A percentile compares a stretch with the other conserved stretches of the same genome.
phyloP scores from a whole-genome alignment of 2,888 invertebrate genomes.

The Cloeon dipterum region DNA sequence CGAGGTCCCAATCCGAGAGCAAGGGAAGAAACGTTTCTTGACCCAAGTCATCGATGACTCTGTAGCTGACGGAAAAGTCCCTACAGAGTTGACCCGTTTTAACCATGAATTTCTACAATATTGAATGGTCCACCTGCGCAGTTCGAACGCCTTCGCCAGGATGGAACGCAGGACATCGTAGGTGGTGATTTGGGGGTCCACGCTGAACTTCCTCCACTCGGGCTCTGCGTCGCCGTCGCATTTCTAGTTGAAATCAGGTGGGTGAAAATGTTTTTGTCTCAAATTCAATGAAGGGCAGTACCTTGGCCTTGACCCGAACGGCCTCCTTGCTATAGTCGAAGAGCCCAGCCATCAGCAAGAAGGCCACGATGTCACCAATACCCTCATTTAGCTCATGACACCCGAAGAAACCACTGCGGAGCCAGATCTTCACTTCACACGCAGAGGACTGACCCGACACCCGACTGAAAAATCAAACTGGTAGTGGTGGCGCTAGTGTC shows the following conservation, averaged over 20 bases:
- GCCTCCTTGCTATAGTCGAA: slow-evolving; percentile 69
- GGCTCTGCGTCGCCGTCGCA: slow-evolving; percentile 53
- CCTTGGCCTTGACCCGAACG: slow-evolving; percentile 83
- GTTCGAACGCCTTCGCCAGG: slow-evolving; percentile 81
- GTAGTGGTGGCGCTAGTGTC: too few species aligned
- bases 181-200: slow-evolving; percentile 90
- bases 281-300: slow-evolving; percentile 18
- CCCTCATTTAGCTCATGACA: too few species aligned
- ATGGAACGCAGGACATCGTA: slow-evolving; percentile 82
- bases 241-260: slow-evolving; percentile 33
- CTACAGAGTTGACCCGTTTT: too few species aligned
- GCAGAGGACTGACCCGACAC: too few species aligned
- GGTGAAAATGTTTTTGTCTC: not conserved
- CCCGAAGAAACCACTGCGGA: too few species aligned
- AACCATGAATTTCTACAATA: too few species aligned
- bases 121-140: slow-evolving; percentile 73
- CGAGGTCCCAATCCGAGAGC: slow-evolving; percentile 90
- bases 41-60: slow-evolving; percentile 67
- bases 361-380: too few species aligned
- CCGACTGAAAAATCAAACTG: too few species aligned
- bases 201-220: slow-evolving; percentile 79
- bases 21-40: slow-evolving; percentile 72
- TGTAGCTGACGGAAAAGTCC: slow-evolving; percentile 79
- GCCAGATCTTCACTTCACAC: too few species aligned
- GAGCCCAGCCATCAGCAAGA: slow-evolving; percentile 15